Evolutionary conservation across 2,797 vertebrate species (phyloP), one percentile per base, ranked within the genome.

Genomic region (Pteropus rufus): DNA sequence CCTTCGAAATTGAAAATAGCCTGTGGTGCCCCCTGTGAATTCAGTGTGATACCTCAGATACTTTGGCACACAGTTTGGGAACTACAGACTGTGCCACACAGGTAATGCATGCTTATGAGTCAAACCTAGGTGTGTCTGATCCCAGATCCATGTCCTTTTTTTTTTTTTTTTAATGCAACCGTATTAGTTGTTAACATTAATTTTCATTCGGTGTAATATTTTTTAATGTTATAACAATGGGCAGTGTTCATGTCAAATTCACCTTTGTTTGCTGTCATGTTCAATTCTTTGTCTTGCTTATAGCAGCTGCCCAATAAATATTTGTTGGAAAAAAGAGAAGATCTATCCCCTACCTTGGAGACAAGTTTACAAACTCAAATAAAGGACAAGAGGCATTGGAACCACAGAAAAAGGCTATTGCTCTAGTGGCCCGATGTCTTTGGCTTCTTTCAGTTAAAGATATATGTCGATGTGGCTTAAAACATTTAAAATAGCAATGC

Each of bases 401-500:
- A 56, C 31, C 46, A 77, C 49, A 84, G 23, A 56, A 93, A 62
- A 91, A 93, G 67, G 9, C 77, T 58, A 4, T 80, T 77, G 14
- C 31, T 46, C 1, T 83, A 36, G 41, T 15, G n/a, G 67, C 31
- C 92, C 76, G 18, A 18, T 85, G 41, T 86, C 46, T 46, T 70
- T 72, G 75, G 15, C 62, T 85, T 93, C 83, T 86, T 86, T 76
- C 52, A 85, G 18, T 89, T 77, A 82, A 88, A 24, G 60, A 11
- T 67, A 1, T 46, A 81, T 81, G 19, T 52, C 85, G 44, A 6
- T 92, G 2, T 87, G 26, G 15, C 60, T 94, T 95, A 83, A 84
- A 46, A 94, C 7, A 84, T 67, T 96, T 95, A 81, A 93, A 96
- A 90, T 77, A 60, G n/a, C 64, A 70, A 9, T 67, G 82, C 24